phyloP scores from a whole-genome alignment of 1,140 invertebrate genomes.

The Choristoneura fumiferana region DNA sequence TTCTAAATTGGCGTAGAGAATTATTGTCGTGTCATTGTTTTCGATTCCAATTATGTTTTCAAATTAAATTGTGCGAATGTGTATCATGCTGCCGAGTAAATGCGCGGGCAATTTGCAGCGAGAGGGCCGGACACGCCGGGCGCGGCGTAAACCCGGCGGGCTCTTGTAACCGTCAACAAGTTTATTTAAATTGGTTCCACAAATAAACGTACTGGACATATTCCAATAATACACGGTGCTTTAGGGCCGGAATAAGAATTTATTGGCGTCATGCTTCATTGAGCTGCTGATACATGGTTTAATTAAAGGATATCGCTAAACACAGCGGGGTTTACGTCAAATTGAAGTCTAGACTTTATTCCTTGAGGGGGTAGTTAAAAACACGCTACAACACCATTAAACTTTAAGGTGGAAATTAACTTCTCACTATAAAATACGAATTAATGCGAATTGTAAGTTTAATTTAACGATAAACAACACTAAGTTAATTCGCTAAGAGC shows the following conservation, averaged over 20 bases:
- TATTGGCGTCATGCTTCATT: constrained; percentile 25
- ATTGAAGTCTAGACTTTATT: constrained; percentile 17
- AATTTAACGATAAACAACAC: no score
- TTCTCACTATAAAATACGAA: no score
- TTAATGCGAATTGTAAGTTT: no score
- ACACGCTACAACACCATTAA: constrained; percentile 11
- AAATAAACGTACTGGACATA: constrained; percentile 33
- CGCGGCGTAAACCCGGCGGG: constrained; percentile 26
- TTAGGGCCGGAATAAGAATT: constrained; percentile 22
- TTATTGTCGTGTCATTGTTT: constrained; percentile 18
- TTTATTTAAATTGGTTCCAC: constrained; percentile 39
- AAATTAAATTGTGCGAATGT: constrained; percentile 8
- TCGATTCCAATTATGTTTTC: constrained; percentile 16
- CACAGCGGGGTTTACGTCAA: not conserved
- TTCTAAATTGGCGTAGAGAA: constrained; percentile 11
- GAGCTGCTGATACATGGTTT: constrained; percentile 24
- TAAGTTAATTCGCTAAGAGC: no score
- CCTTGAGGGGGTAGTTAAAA: constrained; percentile 4
- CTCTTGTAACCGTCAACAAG: constrained; percentile 35
- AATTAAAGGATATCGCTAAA: constrained; percentile 9
- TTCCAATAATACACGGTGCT: constrained; percentile 21
- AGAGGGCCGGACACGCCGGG: constrained; percentile 25
- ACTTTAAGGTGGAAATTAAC: not conserved
- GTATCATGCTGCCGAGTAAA: constrained; percentile 18
- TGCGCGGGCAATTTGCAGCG: constrained; percentile 31